Conservation (phyloP, 1,140 invertebrate species). For the Drosophila lini region DNA sequence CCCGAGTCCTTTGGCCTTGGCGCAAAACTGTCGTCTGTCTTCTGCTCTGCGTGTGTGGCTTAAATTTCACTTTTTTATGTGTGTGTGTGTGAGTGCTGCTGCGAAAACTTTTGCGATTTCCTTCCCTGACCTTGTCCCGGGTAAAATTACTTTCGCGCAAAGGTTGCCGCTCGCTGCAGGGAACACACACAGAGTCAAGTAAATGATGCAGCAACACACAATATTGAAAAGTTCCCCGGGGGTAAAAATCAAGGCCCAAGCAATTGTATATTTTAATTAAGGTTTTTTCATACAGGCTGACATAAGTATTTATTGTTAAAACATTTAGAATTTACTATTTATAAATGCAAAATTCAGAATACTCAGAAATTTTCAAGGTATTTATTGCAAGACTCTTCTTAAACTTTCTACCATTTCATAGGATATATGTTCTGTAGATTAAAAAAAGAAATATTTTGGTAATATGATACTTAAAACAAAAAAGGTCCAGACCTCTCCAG, state of each 20-base stretch:
- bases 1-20: slow-evolving; percentile 55
- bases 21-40: slow-evolving; percentile 71
- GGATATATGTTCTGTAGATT: not conserved
- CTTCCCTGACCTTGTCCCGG: slow-evolving; percentile 30
- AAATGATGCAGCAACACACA: slow-evolving; percentile 20
- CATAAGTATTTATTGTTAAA: not conserved
- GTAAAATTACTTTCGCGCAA: slow-evolving; percentile 43
- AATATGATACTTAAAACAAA: not conserved
- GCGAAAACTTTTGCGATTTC: slow-evolving; percentile 58
- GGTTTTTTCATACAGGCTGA: not conserved
- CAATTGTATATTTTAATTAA: slow-evolving; percentile 1
- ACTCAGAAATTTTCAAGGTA: not conserved
- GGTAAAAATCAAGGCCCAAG: not conserved
- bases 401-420: not conserved
- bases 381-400: not conserved
- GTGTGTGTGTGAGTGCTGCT: slow-evolving; percentile 11
- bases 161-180: slow-evolving; percentile 35
- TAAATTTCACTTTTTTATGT: slow-evolving; percentile 68
- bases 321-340: not conserved
- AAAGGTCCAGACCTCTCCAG: not conserved
- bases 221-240: slow-evolving; percentile 20
- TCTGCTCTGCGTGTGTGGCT: slow-evolving; percentile 56
- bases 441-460: not conserved
- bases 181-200: slow-evolving; percentile 8
- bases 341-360: not conserved